Percentiles rank a stretch among this genome's conserved stretches.
Conservation (phyloP, 2,113 vertebrate species). For the Galbula dea region DNA sequence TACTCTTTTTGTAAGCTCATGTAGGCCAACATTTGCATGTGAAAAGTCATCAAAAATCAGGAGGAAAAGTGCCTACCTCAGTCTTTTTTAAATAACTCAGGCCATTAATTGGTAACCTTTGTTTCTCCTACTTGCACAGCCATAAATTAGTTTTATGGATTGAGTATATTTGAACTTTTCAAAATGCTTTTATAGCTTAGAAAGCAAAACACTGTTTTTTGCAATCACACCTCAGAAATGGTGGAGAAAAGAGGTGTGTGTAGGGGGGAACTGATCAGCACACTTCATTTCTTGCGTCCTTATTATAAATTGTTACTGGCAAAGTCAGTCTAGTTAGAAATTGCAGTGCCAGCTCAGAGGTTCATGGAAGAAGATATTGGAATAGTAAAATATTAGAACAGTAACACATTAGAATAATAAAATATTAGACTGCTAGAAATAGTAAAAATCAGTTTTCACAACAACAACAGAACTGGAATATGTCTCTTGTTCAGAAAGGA, state of each 20-base stretch:
- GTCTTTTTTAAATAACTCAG: slow-evolving; percentile 77
- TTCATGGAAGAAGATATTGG: slow-evolving; percentile 9
- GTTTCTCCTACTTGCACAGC: slow-evolving; percentile 67
- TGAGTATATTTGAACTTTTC: slow-evolving; percentile 78
- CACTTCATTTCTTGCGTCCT: neutral
- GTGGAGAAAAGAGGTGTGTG: neutral
- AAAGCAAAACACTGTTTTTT: slow-evolving; percentile 56
- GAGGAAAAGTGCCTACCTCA: slow-evolving; percentile 70
- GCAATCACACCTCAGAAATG: slow-evolving; percentile 24
- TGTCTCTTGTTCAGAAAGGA: neutral
- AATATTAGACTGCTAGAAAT: too few relatives aligned
- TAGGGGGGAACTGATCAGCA: neutral
- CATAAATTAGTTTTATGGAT: slow-evolving; percentile 84
- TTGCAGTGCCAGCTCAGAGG: neutral
- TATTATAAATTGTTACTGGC: slow-evolving; percentile 11
- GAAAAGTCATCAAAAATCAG: slow-evolving; percentile 72
- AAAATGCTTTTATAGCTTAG: slow-evolving; percentile 75
- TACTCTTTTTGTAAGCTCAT: neutral
- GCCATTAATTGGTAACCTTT: slow-evolving; percentile 77
- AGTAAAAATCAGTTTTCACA: neutral
- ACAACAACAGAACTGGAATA: neutral
- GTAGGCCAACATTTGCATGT: slow-evolving; percentile 50
- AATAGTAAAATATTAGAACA: too few relatives aligned
- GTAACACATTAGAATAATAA: too few relatives aligned
- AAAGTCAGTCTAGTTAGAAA: slow-evolving; percentile 19